phyloP scores from a whole-genome alignment of 2,797 vertebrate genomes.

The Geotrypetes seraphini region DNA sequence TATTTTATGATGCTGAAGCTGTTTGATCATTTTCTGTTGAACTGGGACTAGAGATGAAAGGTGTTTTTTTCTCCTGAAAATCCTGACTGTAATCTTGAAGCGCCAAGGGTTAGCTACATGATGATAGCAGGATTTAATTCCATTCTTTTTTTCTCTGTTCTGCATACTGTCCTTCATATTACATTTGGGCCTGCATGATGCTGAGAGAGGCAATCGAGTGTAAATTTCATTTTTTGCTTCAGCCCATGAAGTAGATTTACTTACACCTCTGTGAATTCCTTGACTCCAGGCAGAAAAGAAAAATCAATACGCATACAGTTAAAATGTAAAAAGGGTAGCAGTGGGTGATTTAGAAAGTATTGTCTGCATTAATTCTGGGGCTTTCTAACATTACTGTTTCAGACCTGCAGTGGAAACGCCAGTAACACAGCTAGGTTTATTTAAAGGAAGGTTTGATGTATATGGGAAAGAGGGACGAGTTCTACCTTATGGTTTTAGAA shows the following conservation, averaged over 20 bases:
- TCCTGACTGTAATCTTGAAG: too few relatives aligned
- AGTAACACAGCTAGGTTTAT: not conserved
- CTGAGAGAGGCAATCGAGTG: slow-evolving; percentile 40
- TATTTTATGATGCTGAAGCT: too few relatives aligned
- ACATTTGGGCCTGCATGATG: slow-evolving; percentile 31
- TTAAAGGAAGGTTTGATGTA: too few relatives aligned
- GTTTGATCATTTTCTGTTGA: too few relatives aligned
- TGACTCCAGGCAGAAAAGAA: slow-evolving; percentile 13
- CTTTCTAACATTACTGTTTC: not conserved
- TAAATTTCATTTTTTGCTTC: slow-evolving; percentile 54
- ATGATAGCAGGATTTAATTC: too few relatives aligned
- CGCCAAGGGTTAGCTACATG: too few relatives aligned
- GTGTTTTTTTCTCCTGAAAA: too few relatives aligned
- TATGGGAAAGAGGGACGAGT: not conserved
- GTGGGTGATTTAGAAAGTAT: slow-evolving; percentile 1
- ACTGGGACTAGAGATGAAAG: too few relatives aligned
- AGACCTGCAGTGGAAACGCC: rapidly evolving
- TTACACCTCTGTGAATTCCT: slow-evolving; percentile 39
- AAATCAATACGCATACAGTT: slow-evolving; percentile 26
- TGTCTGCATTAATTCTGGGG: slow-evolving; percentile 4
- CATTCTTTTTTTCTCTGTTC: slow-evolving; percentile 29
- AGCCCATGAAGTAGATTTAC: slow-evolving; percentile 40
- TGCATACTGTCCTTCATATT: slow-evolving; percentile 36
- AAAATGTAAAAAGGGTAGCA: slow-evolving; percentile 4
- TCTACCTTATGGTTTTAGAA: not conserved